Evolutionary conservation across 2,797 vertebrate species (phyloP).

Genomic region (Simalia tracyae): DNA sequence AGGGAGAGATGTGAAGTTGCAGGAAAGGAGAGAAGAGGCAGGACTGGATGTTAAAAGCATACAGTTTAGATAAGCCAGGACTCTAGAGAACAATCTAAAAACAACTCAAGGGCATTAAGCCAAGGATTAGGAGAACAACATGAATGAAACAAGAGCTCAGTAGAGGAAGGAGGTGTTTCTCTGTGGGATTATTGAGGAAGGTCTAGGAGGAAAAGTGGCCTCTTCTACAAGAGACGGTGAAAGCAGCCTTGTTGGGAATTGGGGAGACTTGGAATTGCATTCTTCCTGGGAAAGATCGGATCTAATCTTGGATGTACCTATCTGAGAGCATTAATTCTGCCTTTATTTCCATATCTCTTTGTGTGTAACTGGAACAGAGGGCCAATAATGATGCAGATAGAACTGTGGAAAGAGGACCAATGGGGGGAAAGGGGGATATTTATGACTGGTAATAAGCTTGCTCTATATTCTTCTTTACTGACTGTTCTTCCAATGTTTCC

Average conservation of each 20-base stretch:
- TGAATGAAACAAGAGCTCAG: background rate
- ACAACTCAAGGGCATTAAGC: background rate
- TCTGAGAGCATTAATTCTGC: background rate
- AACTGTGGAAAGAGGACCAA: background rate
- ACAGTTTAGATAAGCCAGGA: background rate
- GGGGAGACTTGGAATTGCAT: background rate
- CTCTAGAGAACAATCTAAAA: background rate
- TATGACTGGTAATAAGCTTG: background rate
- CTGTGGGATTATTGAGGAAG: background rate
- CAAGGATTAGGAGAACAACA: background rate
- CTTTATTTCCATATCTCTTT: background rate
- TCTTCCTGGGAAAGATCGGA: background rate
- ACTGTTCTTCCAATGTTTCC: background rate
- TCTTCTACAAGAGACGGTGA: background rate
- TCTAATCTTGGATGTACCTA: background rate
- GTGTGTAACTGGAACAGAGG: background rate
- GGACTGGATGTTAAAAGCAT: background rate
- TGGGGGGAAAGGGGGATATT: too few species aligned
- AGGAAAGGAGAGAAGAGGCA: background rate
- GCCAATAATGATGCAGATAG: background rate
- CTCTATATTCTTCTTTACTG: background rate
- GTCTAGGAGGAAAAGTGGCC: background rate
- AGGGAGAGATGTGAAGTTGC: background rate
- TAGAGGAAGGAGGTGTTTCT: background rate
- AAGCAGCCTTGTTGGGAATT: background rate